Conservation (phyloP, 1,140 invertebrate species). For the Anadara kagoshimensis region DNA sequence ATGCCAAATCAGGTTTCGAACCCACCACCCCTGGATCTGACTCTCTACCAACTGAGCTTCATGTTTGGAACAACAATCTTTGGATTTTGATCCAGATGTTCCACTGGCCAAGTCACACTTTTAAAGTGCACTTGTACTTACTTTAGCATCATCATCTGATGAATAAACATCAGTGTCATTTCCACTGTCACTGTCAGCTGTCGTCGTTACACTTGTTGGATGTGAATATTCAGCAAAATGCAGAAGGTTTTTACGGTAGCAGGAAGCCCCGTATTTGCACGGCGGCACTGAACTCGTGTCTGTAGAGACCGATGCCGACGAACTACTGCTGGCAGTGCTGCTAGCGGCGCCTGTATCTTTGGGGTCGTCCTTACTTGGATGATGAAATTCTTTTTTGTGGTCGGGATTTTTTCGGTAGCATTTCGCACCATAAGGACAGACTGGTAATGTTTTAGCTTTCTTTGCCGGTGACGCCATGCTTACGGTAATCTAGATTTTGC, state of each 20-base stretch:
- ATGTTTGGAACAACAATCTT: no score
- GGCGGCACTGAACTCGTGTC: slow-evolving; percentile 33
- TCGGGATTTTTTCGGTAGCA: slow-evolving; percentile 57
- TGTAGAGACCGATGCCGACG: not conserved
- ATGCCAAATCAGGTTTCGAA: no score
- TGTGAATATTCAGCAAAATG: slow-evolving; percentile 62
- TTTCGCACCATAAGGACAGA: slow-evolving; percentile 50
- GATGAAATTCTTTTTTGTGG: slow-evolving; percentile 51
- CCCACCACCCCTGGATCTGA: no score
- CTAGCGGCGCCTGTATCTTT: not conserved
- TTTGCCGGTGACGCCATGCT: slow-evolving; percentile 37
- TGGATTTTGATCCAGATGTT: no score
- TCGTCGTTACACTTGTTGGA: slow-evolving; percentile 33
- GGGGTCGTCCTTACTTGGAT: slow-evolving; percentile 23
- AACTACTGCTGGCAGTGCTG: not conserved
- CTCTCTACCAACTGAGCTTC: no score
- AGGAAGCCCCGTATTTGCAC: slow-evolving; percentile 60
- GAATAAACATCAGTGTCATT: slow-evolving; percentile 47
- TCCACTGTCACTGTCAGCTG: slow-evolving; percentile 11
- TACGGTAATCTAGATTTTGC: no score
- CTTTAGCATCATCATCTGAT: slow-evolving; percentile 29
- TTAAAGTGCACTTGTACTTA: no score
- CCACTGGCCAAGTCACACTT: no score
- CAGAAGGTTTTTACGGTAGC: slow-evolving; percentile 61
- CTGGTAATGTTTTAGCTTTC: slow-evolving; percentile 42